Conservation (phyloP, 2,113 vertebrate species). For the Fregata magnificens region DNA sequence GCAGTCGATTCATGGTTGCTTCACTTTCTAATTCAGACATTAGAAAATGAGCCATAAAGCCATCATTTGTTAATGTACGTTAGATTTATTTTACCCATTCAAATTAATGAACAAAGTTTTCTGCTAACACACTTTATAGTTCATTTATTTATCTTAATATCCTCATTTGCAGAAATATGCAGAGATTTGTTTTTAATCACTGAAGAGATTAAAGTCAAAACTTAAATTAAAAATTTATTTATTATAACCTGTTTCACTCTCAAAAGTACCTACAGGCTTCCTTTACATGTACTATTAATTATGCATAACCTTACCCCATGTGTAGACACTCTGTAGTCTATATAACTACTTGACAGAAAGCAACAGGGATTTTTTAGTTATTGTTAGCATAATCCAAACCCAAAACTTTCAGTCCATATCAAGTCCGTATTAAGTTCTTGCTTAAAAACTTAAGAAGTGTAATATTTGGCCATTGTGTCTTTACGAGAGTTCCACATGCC, state of each 20-base stretch:
- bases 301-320: not conserved
- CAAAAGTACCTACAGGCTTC: not conserved
- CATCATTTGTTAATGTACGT: conserved; percentile 12
- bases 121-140: not conserved
- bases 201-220: conserved; percentile 55
- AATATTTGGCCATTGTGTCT: not conserved
- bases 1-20: not conserved
- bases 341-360: conserved; percentile 29
- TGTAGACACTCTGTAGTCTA: not conserved
- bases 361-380: conserved; percentile 9
- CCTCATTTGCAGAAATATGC: conserved; percentile 45
- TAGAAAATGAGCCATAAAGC: conserved; percentile 37
- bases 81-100: conserved; percentile 36
- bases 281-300: not conserved
- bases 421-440: not conserved
- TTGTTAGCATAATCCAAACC: not conserved
- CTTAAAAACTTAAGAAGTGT: conserved; percentile 1
- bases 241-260: not conserved
- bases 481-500: not conserved
- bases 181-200: conserved; percentile 55
- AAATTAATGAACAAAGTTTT: not conserved
- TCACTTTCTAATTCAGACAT: not conserved
- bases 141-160: conserved; percentile 63
- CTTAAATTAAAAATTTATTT: conserved; percentile 56
- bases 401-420: not conserved